Evolutionary conservation across 2,797 vertebrate genomes (phyloP).

Genomic region (Sphaeramia orbicularis): DNA sequence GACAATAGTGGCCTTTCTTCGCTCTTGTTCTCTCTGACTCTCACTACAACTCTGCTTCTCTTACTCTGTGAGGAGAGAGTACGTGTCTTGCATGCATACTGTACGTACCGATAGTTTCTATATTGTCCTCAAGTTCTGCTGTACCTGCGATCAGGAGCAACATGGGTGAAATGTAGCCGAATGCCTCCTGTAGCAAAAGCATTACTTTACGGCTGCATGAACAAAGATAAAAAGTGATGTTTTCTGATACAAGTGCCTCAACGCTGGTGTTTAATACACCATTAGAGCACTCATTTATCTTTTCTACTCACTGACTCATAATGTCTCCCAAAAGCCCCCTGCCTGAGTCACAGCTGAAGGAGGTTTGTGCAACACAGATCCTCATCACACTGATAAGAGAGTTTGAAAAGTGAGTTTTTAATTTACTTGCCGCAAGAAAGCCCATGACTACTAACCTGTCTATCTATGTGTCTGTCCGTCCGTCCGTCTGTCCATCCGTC

Average conservation of each 20-base stretch:
- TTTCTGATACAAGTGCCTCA: slow-evolving; percentile 31
- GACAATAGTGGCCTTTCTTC: slow-evolving; percentile 52
- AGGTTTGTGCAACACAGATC: slow-evolving; percentile 36
- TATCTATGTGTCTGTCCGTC: no score
- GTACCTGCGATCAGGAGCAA: slow-evolving; percentile 30
- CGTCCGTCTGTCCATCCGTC: no score
- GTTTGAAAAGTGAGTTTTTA: slow-evolving; percentile 18
- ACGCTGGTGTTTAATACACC: slow-evolving; percentile 50
- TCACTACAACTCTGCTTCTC: slow-evolving; percentile 38
- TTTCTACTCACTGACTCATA: slow-evolving; percentile 41
- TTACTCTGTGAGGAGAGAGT: slow-evolving; percentile 31
- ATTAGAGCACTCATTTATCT: slow-evolving; percentile 60
- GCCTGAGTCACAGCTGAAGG: slow-evolving; percentile 52
- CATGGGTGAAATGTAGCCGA: background rate
- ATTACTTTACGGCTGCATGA: slow-evolving; percentile 12
- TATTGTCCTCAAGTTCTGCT: slow-evolving; percentile 57
- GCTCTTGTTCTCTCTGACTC: slow-evolving; percentile 54
- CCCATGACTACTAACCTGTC: slow-evolving; percentile 1
- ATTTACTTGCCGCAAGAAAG: slow-evolving; percentile 19
- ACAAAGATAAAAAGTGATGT: slow-evolving; percentile 17
- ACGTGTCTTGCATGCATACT: slow-evolving; percentile 58
- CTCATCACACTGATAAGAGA: slow-evolving; percentile 31
- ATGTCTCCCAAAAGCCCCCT: slow-evolving; percentile 53
- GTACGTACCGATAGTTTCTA: slow-evolving; percentile 26
- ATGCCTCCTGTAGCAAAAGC: slow-evolving; percentile 8